These are phyloP conservation scores for Plutomurus gul DNA, from an alignment of 1,140 invertebrate genomes.

Conservation along the genomic window DNA sequence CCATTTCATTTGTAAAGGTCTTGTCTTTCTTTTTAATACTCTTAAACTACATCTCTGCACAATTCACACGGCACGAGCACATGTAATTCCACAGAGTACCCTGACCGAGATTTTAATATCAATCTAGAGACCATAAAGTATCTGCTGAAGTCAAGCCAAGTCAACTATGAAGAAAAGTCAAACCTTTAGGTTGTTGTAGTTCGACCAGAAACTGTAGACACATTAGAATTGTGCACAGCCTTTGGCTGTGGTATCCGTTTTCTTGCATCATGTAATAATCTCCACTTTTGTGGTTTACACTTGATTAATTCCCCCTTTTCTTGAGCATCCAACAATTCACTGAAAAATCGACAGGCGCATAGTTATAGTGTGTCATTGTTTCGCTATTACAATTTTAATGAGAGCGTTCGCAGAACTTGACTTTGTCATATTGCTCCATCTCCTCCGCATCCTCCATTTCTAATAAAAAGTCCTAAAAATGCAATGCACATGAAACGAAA, in stretches of 20 bases:
- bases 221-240: neutral
- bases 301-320: neutral
- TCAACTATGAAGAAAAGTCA: conserved; percentile 1
- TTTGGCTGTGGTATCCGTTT: neutral
- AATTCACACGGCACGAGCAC: no score
- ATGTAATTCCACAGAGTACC: neutral
- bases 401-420: neutral
- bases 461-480: no score
- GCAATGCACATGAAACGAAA: no score
- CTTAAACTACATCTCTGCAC: no score
- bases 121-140: conserved; percentile 3
- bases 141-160: neutral
- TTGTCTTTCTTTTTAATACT: no score
- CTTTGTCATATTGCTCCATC: neutral
- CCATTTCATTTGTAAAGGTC: no score
- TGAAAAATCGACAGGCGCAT: no score
- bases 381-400: neutral
- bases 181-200: no score
- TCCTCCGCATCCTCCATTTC: neutral
- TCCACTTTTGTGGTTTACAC: conserved; percentile 7
- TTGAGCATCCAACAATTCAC: neutral
- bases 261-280: neutral
- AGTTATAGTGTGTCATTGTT: no score
- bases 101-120: conserved; percentile 18
- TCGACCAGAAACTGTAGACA: neutral